Base-by-base conservation (phyloP, 1,140 invertebrate species). In the Lasaia peninsularis region DNA sequence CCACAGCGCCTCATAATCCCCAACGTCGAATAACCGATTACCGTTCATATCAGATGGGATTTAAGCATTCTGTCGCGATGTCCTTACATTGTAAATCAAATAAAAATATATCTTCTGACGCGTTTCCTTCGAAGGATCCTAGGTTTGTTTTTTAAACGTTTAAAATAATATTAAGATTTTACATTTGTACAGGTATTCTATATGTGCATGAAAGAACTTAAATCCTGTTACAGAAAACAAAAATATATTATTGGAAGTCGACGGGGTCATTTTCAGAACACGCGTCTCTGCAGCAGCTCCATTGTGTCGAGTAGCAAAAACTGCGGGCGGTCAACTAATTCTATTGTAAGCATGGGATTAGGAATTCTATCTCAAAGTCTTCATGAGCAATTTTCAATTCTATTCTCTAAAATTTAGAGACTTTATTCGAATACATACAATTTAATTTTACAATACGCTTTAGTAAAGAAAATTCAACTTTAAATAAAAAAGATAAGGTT, bases 241-340 rank as follows among this genome's bases (percentile, higher is more conserved):
- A 59, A 64, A 62, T 54, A 62, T 69, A 65, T 63, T 71, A n/a
- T 65, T 63, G 60, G 68, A 60, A 63, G 59, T 65, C 65, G 60
- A 70, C 55, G 44, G 63, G 65, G 69, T 72, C 76, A 78, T 76
- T 80, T 72, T 58, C 56, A 60, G 53, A 53, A 62, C 72, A 72
- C 67, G 68, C 70, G 71, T 65, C 67, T 62, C 64, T 71, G 69
- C 56, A 70, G 66, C 67, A 61, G 64, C 75, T 63, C 74, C 60
- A 78, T 84, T 82, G 75, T 82, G 73, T 75, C 68, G 68, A 82
- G 73, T 80, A 86, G 77, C 78, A 80, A 80, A 79, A 80, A 75
- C 82, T 73, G 63, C 78, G 75, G 80, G 82, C 69, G 82, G 80
- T 83, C 78, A 78, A 75, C 71, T 80, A 80, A 82, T 82, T 79